These are phyloP conservation scores for Ctenodactylus gundi DNA, from an alignment of 2,113 vertebrate species.

Conservation along the genomic window DNA sequence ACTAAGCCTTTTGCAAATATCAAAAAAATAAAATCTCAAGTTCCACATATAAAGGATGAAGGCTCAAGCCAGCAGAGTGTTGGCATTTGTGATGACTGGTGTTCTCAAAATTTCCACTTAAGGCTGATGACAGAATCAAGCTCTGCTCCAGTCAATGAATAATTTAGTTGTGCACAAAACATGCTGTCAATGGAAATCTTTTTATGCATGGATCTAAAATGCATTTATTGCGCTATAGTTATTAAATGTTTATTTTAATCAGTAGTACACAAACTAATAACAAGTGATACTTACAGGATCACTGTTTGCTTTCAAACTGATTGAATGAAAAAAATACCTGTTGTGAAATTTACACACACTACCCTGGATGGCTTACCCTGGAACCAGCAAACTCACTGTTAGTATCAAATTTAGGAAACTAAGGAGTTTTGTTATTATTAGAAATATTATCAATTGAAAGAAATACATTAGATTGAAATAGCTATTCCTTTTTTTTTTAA, in stretches of 20 bases:
- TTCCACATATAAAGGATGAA: slow-evolving; percentile 39
- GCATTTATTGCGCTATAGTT: slow-evolving; percentile 53
- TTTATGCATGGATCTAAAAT: slow-evolving; percentile 69
- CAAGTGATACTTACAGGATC: slow-evolving; percentile 64
- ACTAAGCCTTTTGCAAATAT: slow-evolving; percentile 59
- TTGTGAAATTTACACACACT: slow-evolving; percentile 70
- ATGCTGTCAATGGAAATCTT: slow-evolving; percentile 76
- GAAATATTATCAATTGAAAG: slow-evolving; percentile 43
- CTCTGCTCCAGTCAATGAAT: slow-evolving; percentile 66
- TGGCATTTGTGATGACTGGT: slow-evolving; percentile 61
- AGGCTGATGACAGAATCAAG: slow-evolving; percentile 76
- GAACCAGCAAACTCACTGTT: background rate
- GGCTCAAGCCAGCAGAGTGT: slow-evolving; percentile 51
- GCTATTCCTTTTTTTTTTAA: slow-evolving; percentile 39
- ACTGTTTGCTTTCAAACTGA: slow-evolving; percentile 52
- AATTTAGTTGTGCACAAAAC: slow-evolving; percentile 68
- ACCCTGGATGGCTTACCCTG: slow-evolving; percentile 8
- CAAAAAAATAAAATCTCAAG: slow-evolving; percentile 50
- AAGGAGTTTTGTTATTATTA: slow-evolving; percentile 19
- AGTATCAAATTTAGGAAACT: background rate
- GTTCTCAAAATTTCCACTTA: slow-evolving; percentile 67
- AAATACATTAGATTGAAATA: slow-evolving; percentile 38
- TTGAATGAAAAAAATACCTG: slow-evolving; percentile 69
- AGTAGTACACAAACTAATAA: slow-evolving; percentile 47
- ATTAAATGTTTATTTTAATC: slow-evolving; percentile 77